Conservation (phyloP, 2,888 invertebrate species). For the Cinara cedri region DNA sequence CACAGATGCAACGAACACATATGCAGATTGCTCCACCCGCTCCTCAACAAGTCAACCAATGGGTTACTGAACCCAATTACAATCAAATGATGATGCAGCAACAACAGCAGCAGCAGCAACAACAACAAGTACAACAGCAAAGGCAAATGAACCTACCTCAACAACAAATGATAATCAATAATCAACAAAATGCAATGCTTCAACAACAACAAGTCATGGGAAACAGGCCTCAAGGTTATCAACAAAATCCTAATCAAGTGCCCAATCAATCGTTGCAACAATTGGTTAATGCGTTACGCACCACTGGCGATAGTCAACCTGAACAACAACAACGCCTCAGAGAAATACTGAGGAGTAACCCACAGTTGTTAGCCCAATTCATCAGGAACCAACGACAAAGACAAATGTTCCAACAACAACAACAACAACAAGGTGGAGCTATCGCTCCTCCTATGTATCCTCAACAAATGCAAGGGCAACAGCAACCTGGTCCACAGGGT, state of each 20-base stretch:
- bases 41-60: constrained; percentile 56
- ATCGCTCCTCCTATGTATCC: constrained; percentile 53
- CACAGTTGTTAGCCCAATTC: constrained; percentile 93
- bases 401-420: constrained; percentile 61
- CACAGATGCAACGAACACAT: constrained; percentile 66
- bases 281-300: constrained; percentile 86
- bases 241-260: constrained; percentile 64
- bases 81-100: constrained; percentile 59
- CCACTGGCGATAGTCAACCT: constrained; percentile 76
- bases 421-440: constrained; percentile 58
- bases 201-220: constrained; percentile 58
- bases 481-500: constrained; percentile 62
- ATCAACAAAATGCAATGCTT: constrained; percentile 57
- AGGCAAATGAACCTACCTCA: constrained; percentile 62
- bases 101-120: constrained; percentile 66
- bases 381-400: constrained; percentile 72
- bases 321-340: constrained; percentile 91
- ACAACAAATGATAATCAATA: constrained; percentile 62
- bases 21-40: constrained; percentile 54
- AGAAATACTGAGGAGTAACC: constrained; percentile 89
- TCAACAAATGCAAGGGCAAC: constrained; percentile 62
- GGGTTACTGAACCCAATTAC: constrained; percentile 44
- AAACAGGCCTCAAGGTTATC: constrained; percentile 55
- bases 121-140: constrained; percentile 63
- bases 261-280: constrained; percentile 75